phyloP scores from a whole-genome alignment of 2,888 invertebrate species.

The Sericinus montela region DNA sequence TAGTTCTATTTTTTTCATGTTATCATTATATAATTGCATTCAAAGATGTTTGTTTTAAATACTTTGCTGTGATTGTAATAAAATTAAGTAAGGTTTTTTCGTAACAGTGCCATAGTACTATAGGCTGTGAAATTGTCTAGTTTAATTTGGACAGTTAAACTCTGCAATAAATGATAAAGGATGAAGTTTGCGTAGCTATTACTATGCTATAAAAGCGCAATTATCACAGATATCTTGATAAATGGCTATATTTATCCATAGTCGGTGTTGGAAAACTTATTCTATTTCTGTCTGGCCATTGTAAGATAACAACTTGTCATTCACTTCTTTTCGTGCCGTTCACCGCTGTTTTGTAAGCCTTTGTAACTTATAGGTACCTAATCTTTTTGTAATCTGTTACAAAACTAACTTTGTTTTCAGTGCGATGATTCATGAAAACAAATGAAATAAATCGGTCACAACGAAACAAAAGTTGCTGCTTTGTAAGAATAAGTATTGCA shows the following conservation, averaged over 20 bases:
- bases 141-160: background rate
- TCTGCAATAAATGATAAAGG: background rate
- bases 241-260: constrained; percentile 13
- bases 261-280: constrained; percentile 20
- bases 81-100: too few species aligned
- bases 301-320: constrained; percentile 11
- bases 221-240: constrained; percentile 16
- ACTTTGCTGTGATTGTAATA: too few species aligned
- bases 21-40: too few species aligned
- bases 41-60: too few species aligned
- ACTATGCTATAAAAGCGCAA: constrained; percentile 11
- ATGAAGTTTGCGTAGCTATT: background rate
- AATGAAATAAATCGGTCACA: background rate
- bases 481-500: too few species aligned
- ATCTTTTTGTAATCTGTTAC: background rate
- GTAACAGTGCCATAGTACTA: too few species aligned
- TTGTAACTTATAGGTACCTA: background rate
- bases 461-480: background rate
- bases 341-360: constrained; percentile 9
- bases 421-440: constrained; percentile 7
- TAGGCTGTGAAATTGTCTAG: too few species aligned
- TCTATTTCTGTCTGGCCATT: constrained; percentile 19
- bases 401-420: constrained; percentile 6
- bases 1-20: too few species aligned
- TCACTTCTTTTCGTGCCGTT: constrained; percentile 11